Conservation (phyloP, 64 coral and sea anemone genomes). For the Cladopsammia gracilis region DNA sequence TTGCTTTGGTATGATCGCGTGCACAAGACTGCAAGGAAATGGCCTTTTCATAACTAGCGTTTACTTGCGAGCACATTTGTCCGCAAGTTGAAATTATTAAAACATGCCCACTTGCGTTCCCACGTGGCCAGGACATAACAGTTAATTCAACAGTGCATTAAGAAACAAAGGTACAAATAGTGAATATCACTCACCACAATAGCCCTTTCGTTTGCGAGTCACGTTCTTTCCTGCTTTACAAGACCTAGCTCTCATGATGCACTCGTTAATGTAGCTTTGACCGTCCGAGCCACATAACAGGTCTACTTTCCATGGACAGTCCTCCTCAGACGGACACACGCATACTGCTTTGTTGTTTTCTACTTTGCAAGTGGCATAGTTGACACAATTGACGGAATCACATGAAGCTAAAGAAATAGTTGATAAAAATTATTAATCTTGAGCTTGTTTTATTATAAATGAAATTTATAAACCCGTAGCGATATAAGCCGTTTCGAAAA, state of each 20-base stretch:
- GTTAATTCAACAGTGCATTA: neutral
- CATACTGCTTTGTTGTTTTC: slow-evolving; percentile 13
- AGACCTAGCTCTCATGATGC: slow-evolving; percentile 75
- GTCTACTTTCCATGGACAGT: slow-evolving; percentile 43
- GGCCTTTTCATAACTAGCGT: no score
- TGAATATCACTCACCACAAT: slow-evolving; percentile 73
- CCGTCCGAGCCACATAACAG: slow-evolving; percentile 83
- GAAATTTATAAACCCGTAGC: no score
- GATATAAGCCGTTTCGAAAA: no score
- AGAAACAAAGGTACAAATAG: no score
- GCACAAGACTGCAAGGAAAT: no score
- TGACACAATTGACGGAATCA: slow-evolving; percentile 22
- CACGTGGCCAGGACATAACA: no score
- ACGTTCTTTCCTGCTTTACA: slow-evolving; percentile 78
- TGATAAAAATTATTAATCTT: neutral
- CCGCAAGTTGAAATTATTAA: no score
- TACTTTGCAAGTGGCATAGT: slow-evolving; percentile 37
- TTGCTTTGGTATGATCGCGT: no score
- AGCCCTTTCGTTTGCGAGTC: slow-evolving; percentile 55
- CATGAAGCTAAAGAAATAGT: slow-evolving; percentile 25
- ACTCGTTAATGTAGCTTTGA: slow-evolving; percentile 79
- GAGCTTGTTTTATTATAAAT: no score
- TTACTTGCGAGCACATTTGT: no score
- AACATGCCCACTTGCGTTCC: no score
- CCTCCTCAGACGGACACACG: slow-evolving; percentile 39